phyloP scores from a whole-genome alignment of 2,888 invertebrate species.

The Gastrophysa polygoni region DNA sequence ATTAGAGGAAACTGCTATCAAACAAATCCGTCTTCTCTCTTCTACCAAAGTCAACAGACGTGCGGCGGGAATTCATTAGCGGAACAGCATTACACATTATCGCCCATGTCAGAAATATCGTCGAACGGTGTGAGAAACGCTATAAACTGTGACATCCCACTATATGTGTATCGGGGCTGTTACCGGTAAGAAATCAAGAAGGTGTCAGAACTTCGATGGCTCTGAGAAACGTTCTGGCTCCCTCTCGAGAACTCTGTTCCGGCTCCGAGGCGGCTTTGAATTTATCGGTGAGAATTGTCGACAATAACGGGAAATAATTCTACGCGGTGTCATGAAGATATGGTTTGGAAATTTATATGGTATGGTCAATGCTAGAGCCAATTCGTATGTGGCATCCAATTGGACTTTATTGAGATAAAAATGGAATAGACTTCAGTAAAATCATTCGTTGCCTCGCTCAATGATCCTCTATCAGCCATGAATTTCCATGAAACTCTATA shows the following conservation, averaged over 20 bases:
- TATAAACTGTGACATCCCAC: slow-evolving; percentile 44
- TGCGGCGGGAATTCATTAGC: slow-evolving; percentile 2
- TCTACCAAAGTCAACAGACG: slow-evolving; percentile 2
- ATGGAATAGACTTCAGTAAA: too few species aligned
- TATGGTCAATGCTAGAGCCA: too few species aligned
- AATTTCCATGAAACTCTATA: too few species aligned
- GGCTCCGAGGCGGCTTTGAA: slow-evolving; percentile 12
- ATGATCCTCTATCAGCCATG: too few species aligned
- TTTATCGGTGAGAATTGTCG: slow-evolving; percentile 19
- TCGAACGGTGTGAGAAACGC: slow-evolving; percentile 45
- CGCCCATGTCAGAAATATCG: slow-evolving; percentile 17
- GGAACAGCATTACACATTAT: slow-evolving; percentile 6
- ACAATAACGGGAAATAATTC: slow-evolving; percentile 13
- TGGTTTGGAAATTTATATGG: too few species aligned
- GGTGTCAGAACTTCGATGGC: slow-evolving; percentile 43
- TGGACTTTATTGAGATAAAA: too few species aligned
- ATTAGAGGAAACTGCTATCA: too few species aligned
- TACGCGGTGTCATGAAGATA: not conserved
- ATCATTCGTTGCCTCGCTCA: too few species aligned
- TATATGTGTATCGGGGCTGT: slow-evolving; percentile 36
- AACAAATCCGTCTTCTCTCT: too few species aligned
- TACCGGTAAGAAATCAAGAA: slow-evolving; percentile 49
- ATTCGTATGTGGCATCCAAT: too few species aligned
- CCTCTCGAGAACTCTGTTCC: slow-evolving; percentile 18
- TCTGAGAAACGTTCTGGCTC: slow-evolving; percentile 35